Conservation (phyloP, 2,888 invertebrate genomes). For the Dascillus cervinus region DNA sequence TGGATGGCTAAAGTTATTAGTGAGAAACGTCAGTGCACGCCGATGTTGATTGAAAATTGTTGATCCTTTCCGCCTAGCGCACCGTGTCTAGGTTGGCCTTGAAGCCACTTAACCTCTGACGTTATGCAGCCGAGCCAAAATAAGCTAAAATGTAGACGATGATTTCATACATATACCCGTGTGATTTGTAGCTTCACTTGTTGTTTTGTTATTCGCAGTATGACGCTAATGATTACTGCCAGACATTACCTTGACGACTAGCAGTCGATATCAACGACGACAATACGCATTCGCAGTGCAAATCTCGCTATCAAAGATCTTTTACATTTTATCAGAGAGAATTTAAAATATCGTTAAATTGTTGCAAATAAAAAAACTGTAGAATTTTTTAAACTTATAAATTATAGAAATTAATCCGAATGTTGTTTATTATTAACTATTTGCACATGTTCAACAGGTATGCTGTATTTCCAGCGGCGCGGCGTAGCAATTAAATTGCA, state of each 20-base stretch:
- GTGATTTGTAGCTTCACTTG: conserved; percentile 1
- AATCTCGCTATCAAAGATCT: conserved; percentile 2
- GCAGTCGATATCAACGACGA: conserved; percentile 7
- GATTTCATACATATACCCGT: too few species aligned
- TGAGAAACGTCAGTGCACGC: too few species aligned
- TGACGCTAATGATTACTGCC: conserved; percentile 11
- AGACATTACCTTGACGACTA: conserved; percentile 10
- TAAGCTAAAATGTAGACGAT: conserved; percentile 2
- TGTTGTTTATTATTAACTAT: too few species aligned
- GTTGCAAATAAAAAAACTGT: too few species aligned
- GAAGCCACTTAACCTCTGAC: conserved; percentile 1
- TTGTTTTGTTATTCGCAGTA: conserved; percentile 7
- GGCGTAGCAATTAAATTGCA: too few species aligned
- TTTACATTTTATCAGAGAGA: not conserved
- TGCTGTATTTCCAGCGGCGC: too few species aligned
- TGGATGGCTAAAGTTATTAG: too few species aligned
- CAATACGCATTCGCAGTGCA: conserved; percentile 9
- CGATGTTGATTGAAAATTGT: too few species aligned
- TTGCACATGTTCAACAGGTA: too few species aligned
- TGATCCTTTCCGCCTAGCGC: conserved; percentile 16
- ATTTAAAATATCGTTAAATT: too few species aligned
- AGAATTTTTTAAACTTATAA: too few species aligned
- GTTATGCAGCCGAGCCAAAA: conserved; percentile 3
- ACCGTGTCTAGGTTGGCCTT: conserved; percentile 7
- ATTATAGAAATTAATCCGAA: too few species aligned